Percentiles rank a stretch among this genome's conserved stretches.
Conservation (phyloP, 2,888 invertebrate species). For the Allophyes oxyacanthae region DNA sequence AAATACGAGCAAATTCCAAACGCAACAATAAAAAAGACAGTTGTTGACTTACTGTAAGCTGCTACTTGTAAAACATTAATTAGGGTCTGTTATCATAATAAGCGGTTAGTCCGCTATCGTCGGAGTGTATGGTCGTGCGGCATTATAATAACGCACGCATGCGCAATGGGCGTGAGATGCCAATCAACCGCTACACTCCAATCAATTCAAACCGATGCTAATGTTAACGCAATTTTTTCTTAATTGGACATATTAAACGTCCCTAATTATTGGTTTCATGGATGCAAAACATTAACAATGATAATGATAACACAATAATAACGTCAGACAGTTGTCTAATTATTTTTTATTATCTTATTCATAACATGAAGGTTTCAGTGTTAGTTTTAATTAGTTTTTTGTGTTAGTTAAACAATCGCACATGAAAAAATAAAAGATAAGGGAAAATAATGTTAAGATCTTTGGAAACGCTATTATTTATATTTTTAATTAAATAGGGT, state of each 20-base stretch:
- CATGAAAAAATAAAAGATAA: too few species aligned
- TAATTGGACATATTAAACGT: conserved; percentile 63
- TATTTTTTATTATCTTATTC: conserved; percentile 22
- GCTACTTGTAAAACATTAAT: conserved; percentile 58
- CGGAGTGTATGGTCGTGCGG: conserved; percentile 45
- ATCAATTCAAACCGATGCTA: conserved; percentile 54
- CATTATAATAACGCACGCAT: conserved; percentile 56
- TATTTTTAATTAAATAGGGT: too few species aligned
- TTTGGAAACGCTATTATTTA: too few species aligned
- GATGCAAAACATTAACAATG: conserved; percentile 52
- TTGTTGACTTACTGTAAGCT: conserved; percentile 21
- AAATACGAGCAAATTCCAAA: conserved; percentile 7
- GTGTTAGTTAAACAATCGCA: too few species aligned
- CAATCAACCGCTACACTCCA: conserved; percentile 63
- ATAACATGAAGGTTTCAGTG: conserved; percentile 23
- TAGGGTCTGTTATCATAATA: conserved; percentile 66
- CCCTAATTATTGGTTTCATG: conserved; percentile 56
- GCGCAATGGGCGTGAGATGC: conserved; percentile 60
- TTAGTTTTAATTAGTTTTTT: conserved; percentile 3
- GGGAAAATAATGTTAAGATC: too few species aligned
- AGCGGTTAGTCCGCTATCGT: conserved; percentile 48
- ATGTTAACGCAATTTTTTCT: conserved; percentile 56
- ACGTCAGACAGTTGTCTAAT: conserved; percentile 16
- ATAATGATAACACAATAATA: conserved; percentile 43
- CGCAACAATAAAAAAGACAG: conserved; percentile 26